These are phyloP conservation scores for Meta bourneti DNA, from an alignment of 2,888 invertebrate species.

Conservation along the genomic window DNA sequence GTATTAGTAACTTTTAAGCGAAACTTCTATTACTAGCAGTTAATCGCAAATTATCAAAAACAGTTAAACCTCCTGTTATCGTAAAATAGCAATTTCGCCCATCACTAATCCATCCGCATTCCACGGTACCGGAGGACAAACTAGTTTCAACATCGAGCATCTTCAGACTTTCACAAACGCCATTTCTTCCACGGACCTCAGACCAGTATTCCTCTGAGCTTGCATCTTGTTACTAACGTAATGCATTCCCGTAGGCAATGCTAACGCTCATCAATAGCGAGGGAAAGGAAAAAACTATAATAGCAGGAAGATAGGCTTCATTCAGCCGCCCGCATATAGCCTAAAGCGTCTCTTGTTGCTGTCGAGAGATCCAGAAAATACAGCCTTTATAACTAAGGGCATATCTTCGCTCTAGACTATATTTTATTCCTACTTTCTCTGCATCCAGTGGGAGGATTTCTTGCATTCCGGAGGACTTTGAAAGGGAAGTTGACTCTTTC, in stretches of 20 bases:
- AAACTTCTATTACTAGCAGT: too few species aligned
- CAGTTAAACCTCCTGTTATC: too few species aligned
- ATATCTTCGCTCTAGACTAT: not conserved
- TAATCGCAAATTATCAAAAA: too few species aligned
- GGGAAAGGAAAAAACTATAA: conserved; percentile 9
- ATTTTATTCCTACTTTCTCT: conserved; percentile 6
- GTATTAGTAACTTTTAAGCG: too few species aligned
- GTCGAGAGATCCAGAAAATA: conserved; percentile 6
- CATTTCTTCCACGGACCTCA: not conserved
- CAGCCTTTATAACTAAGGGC: not conserved
- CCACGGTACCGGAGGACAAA: too few species aligned
- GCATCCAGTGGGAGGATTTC: not conserved
- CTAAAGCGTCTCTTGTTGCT: conserved; percentile 35
- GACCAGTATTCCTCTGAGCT: not conserved
- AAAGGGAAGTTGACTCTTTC: too few species aligned
- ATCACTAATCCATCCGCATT: too few species aligned
- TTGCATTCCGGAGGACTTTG: too few species aligned
- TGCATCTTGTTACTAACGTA: not conserved
- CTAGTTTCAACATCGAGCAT: too few species aligned
- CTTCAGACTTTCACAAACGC: too few species aligned
- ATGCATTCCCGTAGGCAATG: not conserved
- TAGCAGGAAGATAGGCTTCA: conserved; percentile 15
- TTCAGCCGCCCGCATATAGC: conserved; percentile 18
- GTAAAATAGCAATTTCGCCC: too few species aligned
- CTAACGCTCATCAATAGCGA: conserved; percentile 1